These are phyloP conservation scores for honey bee (Apis mellifera) DNA, from an alignment of 1,140 invertebrate species.

Conservation along the genomic window DNA sequence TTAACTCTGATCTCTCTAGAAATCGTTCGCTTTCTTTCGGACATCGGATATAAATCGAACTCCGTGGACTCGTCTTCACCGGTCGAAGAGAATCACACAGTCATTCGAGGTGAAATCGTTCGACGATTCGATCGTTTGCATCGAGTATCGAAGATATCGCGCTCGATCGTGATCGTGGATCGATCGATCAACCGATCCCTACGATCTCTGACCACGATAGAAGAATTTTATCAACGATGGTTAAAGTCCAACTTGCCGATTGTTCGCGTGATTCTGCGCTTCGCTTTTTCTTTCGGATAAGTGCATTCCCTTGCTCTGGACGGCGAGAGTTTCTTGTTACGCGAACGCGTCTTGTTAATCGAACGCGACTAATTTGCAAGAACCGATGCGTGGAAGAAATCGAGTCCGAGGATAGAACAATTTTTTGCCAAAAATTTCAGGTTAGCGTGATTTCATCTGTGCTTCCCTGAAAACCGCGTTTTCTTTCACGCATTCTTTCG, in stretches of 20 bases:
- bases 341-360: constrained; percentile 7
- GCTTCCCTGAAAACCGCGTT: too few relatives aligned
- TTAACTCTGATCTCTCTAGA: background rate
- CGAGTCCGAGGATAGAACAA: background rate
- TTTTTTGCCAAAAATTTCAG: background rate
- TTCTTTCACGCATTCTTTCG: background rate
- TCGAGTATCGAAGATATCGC: constrained; percentile 35
- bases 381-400: background rate
- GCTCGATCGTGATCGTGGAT: constrained; percentile 57
- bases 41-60: constrained; percentile 6
- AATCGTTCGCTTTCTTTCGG: constrained; percentile 11
- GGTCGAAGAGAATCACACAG: constrained; percentile 49
- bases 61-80: background rate
- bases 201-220: constrained; percentile 33
- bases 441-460: background rate
- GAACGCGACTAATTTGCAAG: constrained; percentile 16
- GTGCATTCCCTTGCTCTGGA: constrained; percentile 11
- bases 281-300: constrained; percentile 2
- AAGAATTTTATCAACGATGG: constrained; percentile 56
- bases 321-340: constrained; percentile 9
- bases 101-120: constrained; percentile 66
- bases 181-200: constrained; percentile 56
- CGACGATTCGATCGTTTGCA: constrained; percentile 65
- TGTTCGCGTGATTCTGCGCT: constrained; percentile 32
- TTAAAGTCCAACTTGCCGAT: constrained; percentile 29